Evolutionary conservation across 2,113 vertebrate species (phyloP).

Genomic region (Petrocephalus microphthalmus): DNA sequence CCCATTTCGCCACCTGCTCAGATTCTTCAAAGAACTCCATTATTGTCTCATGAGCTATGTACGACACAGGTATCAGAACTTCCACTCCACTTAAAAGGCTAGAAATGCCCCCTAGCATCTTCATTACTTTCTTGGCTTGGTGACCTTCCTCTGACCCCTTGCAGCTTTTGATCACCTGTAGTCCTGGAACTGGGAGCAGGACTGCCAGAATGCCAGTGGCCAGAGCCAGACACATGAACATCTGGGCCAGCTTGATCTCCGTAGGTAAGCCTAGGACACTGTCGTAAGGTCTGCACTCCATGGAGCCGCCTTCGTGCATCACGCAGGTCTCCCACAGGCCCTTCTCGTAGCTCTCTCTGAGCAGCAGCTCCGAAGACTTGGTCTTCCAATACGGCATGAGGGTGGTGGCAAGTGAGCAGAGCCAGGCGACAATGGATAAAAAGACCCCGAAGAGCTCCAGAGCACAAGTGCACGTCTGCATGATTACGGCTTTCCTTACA

Average conservation of each 20-base stretch:
- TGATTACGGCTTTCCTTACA: background rate
- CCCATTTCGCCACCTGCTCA: conserved; percentile 35
- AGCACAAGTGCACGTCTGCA: background rate
- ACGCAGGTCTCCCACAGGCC: conserved; percentile 46
- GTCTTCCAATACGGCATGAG: conserved; percentile 42
- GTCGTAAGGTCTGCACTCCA: conserved; percentile 32
- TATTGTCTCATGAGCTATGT: conserved; percentile 32
- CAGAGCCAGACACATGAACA: conserved; percentile 31
- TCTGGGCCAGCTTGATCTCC: conserved; percentile 35
- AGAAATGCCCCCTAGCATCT: conserved; percentile 22
- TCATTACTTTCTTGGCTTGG: conserved; percentile 31
- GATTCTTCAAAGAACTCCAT: conserved; percentile 37
- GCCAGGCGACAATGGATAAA: conserved; percentile 31
- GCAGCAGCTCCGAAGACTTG: conserved; percentile 36
- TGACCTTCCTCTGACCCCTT: conserved; percentile 21
- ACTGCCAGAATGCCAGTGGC: conserved; percentile 26
- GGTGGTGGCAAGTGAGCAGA: conserved; percentile 39
- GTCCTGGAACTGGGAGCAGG: conserved; percentile 32
- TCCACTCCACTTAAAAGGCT: conserved; percentile 32
- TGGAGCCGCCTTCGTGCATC: conserved; percentile 36
- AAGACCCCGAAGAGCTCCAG: conserved; percentile 25
- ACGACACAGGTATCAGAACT: conserved; percentile 40
- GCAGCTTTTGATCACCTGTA: conserved; percentile 37
- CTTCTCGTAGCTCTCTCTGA: conserved; percentile 39
- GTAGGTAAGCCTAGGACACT: conserved; percentile 32